Percentiles rank a stretch among this genome's conserved stretches.
phyloP scores from a whole-genome alignment of 2,797 vertebrate species.

The Takifugu ocellatus region DNA sequence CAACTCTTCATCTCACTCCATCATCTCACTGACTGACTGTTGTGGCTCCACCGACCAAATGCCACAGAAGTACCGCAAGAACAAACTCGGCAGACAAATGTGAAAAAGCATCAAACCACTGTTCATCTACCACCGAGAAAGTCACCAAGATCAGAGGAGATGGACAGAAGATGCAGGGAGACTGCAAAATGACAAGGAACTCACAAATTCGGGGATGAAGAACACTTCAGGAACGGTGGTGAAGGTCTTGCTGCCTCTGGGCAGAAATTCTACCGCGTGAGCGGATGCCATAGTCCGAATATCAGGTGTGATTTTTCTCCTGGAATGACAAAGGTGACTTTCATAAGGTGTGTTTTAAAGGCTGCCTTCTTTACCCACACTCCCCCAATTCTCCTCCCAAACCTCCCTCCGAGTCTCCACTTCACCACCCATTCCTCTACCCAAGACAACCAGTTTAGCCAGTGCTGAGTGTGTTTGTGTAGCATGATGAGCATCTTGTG shows the following conservation, averaged over 20 bases:
- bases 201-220: conserved; percentile 84
- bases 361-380: not conserved
- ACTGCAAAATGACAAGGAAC: conserved; percentile 42
- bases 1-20: too few species aligned
- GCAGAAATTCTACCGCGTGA: conserved; percentile 58
- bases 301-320: not conserved
- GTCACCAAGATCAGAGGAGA: not conserved
- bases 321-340: conserved; percentile 25
- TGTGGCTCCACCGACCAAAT: conserved; percentile 22
- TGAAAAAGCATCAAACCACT: not conserved
- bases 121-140: not conserved
- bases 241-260: conserved; percentile 77
- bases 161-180: not conserved
- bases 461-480: conserved; percentile 40
- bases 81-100: not conserved
- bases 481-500: conserved; percentile 6
- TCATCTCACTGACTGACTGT: too few species aligned
- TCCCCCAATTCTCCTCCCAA: not conserved
- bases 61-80: not conserved
- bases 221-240: conserved; percentile 77
- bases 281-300: conserved; percentile 70
- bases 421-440: conserved; percentile 28
- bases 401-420: conserved; percentile 33
- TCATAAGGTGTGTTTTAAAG: conserved; percentile 51
- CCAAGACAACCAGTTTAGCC: conserved; percentile 42